phyloP scores from a whole-genome alignment of 2,113 vertebrate species.

The Romanogobio albipinnatus region DNA sequence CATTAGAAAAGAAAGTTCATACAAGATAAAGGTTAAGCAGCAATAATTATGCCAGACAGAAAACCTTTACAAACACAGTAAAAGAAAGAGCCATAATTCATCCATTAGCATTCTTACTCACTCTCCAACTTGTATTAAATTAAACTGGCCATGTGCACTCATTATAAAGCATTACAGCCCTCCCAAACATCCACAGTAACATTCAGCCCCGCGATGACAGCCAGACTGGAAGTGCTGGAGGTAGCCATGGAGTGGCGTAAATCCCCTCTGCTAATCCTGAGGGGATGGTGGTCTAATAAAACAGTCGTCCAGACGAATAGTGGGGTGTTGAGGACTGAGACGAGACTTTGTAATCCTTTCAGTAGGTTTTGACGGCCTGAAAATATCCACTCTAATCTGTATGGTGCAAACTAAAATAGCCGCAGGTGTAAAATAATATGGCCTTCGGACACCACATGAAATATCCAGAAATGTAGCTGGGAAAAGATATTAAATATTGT shows the following conservation, averaged over 20 bases:
- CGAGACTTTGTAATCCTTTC: conserved; percentile 43
- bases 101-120: background rate
- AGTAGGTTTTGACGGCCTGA: conserved; percentile 7
- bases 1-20: background rate
- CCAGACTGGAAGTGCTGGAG: conserved; percentile 56
- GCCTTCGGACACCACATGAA: conserved; percentile 61
- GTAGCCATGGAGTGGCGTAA: conserved; percentile 58
- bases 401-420: conserved; percentile 13
- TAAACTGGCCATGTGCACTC: background rate
- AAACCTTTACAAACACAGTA: background rate
- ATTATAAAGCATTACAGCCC: background rate
- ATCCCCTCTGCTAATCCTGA: conserved; percentile 63
- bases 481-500: background rate
- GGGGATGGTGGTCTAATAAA: conserved; percentile 52
- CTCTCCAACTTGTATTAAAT: conserved; percentile 22
- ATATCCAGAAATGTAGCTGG: background rate
- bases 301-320: background rate
- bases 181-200: background rate
- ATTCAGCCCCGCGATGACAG: conserved; percentile 48
- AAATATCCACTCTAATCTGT: conserved; percentile 40
- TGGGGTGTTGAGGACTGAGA: conserved; percentile 26
- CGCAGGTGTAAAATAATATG: conserved; percentile 41
- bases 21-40: background rate
- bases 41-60: background rate
- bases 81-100: background rate